Evolutionary conservation across 2,113 vertebrate species (phyloP), one percentile per base, ranked within the genome.

Genomic region (Toxotes jaculatrix): DNA sequence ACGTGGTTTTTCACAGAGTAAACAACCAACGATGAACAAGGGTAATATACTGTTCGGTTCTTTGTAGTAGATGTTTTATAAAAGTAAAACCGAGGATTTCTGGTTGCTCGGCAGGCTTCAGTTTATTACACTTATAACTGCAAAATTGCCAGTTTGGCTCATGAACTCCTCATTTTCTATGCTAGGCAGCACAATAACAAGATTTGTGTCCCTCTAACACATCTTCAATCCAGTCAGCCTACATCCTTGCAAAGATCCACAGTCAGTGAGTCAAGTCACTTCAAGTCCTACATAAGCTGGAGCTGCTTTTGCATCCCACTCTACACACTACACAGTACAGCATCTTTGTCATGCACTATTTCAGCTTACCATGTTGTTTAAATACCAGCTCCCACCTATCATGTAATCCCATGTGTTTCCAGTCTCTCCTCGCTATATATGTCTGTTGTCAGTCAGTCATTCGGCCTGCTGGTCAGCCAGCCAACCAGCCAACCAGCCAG

Each of bases 381-480:
- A 67, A 80, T 21, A 53, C 31, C 66, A 17, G 31, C 57, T 77
- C 57, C 66, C 45, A 62, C 51, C 67, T 23, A 23, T 57, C 56
- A 60, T 23, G 36, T 74, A 70, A 85, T 80, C 67, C 36, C 64
- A 12, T 51, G 66, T 42, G n/a, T 53, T 68, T 64, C 65, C 34
- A 9, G 16, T 68, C 56, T 70, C 64, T 73, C 40, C 69, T 43
- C 23, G 19, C 23, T 16, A 1, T 12, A 59, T 60, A 53, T 53
- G 74, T 85, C 53, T 17, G 6, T 66, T 67, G 62, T 74, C 75
- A 71, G 62, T 76, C 77, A 45, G 51, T 77, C 16, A 19, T 61
- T 86, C 67, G 74, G 57, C 61, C 74, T 27, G 67, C 61, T 59
- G 82, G 75, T 82, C 75, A 77, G 57, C 62, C 53, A 23, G 71